These are phyloP conservation scores for Platichthys flesus DNA, from an alignment of 2,113 vertebrate species.

Conservation along the genomic window DNA sequence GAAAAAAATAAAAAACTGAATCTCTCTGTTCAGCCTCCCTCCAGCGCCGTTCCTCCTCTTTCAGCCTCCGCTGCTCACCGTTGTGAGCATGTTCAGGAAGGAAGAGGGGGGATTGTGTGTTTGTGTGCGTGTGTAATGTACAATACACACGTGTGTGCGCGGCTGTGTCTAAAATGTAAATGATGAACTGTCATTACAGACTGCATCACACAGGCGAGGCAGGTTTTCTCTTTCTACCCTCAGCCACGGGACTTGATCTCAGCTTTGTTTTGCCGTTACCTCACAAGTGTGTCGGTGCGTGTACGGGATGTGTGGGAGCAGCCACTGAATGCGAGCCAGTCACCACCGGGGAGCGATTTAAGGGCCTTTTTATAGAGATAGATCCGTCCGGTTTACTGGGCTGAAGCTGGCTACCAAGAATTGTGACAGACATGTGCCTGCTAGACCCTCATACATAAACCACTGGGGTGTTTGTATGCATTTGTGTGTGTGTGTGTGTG, in stretches of 20 bases:
- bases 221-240: slow-evolving; percentile 25
- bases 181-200: slow-evolving; percentile 34
- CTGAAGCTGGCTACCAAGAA: slow-evolving; percentile 70
- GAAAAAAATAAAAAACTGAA: slow-evolving; percentile 3
- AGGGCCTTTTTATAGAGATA: slow-evolving; percentile 79
- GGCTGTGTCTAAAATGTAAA: slow-evolving; percentile 48
- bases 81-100: slow-evolving; percentile 7
- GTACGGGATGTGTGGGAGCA: slow-evolving; percentile 53
- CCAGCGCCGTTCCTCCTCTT: neutral
- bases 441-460: slow-evolving; percentile 76
- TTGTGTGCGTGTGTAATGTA: neutral
- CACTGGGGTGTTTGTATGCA: slow-evolving; percentile 69
- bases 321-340: slow-evolving; percentile 46
- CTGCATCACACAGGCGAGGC: neutral
- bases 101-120: neutral
- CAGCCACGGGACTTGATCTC: slow-evolving; percentile 48
- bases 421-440: slow-evolving; percentile 75
- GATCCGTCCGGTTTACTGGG: slow-evolving; percentile 74
- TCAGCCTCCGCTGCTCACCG: slow-evolving; percentile 2
- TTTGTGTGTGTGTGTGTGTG: slow-evolving; percentile 55
- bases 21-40: slow-evolving; percentile 36
- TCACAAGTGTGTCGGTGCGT: slow-evolving; percentile 58
- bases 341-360: slow-evolving; percentile 75
- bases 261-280: slow-evolving; percentile 46
- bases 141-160: neutral